Evolutionary conservation across 2,797 vertebrate species (phyloP), one percentile per base, ranked within the genome.

Genomic region (Lateolabrax maculatus): DNA sequence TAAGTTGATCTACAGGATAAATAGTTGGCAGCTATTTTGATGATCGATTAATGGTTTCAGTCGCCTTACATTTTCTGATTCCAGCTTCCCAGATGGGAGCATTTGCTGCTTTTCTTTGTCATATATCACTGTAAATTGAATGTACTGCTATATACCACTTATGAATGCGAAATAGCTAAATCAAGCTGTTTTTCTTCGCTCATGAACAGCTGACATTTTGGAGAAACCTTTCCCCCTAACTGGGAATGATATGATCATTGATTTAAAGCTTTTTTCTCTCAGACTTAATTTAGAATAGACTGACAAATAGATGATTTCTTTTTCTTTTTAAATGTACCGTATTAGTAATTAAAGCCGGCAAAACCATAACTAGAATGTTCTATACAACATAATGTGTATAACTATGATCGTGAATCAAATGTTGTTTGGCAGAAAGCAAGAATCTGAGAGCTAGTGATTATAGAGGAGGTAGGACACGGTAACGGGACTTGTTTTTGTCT

Each of bases 401-500:
- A 41, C 31, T 23, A 43, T 63, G 41, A 46, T 23, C 0, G 15
- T 34, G 51, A 34, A 27, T 62, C 29, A 48, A 46, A 52, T 36
- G 67, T 23, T 58, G 44, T 65, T 37, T 55, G 63, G 36, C 1
- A 0, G 41, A 67, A 41, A 49, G 12, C 4, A 0, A 0, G 52
- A 23, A 56, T 70, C 48, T 56, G 23, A 56, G 68, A 66, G 62
- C 39, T 46, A 2, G 29, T 73, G 77, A 75, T 81, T 43, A 74
- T 16, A 48, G 48, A 65, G 27, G 63, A 52, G 43, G 57, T 12
- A 31, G 39, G 37, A 68, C 61, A 49, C 3, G 4, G 46, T 44
- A 25, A 73, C 0, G 5, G n/a, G 53, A 63, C 78, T 74, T 91
- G 85, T 91, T 91, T 91, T 89, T 86, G 46, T 84, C 51, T 51